Conservation (phyloP, 2,888 invertebrate species). For the Cosmopolites sordidus region DNA sequence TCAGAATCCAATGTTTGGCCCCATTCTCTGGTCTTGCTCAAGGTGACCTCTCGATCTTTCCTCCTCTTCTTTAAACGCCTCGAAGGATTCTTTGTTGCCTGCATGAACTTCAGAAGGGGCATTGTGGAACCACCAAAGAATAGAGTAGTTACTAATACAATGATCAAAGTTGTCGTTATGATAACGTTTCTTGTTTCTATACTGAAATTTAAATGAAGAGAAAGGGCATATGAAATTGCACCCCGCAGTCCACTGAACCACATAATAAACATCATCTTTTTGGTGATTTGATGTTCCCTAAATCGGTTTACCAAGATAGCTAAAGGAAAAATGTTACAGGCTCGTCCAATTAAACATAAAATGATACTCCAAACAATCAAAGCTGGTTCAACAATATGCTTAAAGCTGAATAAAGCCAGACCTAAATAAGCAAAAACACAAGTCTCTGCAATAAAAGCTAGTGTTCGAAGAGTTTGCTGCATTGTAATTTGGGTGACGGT, state of each 20-base stretch:
- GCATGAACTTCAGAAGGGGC: conserved; percentile 90
- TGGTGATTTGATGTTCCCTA: conserved; percentile 94
- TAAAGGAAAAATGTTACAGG: conserved; percentile 94
- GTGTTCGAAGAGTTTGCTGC: conserved; percentile 96
- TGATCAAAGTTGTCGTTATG: conserved; percentile 96
- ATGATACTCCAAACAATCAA: conserved; percentile 93
- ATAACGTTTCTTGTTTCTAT: conserved; percentile 94
- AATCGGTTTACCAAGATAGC: conserved; percentile 92
- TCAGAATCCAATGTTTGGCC: conserved; percentile 92
- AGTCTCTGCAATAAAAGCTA: conserved; percentile 97
- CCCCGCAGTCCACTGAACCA: conserved; percentile 97
- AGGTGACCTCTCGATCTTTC: conserved; percentile 73
- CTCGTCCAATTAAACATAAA: conserved; percentile 86
- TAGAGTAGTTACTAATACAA: conserved; percentile 92
- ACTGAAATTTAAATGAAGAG: conserved; percentile 89
- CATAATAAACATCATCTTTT: conserved; percentile 99
- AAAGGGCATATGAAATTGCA: conserved; percentile 96
- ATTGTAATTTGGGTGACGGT: conserved; percentile 99
- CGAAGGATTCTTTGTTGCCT: conserved; percentile 60
- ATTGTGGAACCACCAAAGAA: conserved; percentile 96
- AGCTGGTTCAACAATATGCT: conserved; percentile 86
- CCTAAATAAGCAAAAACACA: conserved; percentile 98
- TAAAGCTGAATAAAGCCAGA: conserved; percentile 89
- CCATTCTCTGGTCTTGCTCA: conserved; percentile 98
- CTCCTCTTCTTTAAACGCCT: conserved; percentile 54